A percentile compares a stretch with the other conserved stretches of the same genome.
These are phyloP conservation scores for Alethe castanea DNA, from an alignment of 2,113 vertebrate genomes.

Conservation along the genomic window DNA sequence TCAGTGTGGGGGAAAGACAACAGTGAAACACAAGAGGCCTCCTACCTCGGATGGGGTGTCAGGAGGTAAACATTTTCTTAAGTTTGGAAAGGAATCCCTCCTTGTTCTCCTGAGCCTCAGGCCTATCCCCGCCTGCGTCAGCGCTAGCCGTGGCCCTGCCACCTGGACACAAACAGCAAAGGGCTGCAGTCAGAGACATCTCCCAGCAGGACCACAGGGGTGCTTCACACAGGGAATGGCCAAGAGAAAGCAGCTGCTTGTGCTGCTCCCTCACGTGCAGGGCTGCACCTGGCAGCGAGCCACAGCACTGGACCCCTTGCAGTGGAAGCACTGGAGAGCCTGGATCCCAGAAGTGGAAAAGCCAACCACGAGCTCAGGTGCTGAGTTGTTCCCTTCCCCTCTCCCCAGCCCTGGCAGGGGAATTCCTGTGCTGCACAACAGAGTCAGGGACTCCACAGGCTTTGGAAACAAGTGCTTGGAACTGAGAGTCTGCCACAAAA, in stretches of 20 bases:
- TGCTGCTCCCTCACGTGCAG: background rate
- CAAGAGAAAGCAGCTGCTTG: background rate
- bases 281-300: background rate
- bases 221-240: background rate
- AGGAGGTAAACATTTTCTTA: conserved; percentile 90
- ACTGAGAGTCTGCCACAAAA: background rate
- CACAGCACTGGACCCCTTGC: background rate
- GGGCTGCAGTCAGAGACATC: conserved; percentile 64
- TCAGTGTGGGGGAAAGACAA: background rate
- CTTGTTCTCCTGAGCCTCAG: conserved; percentile 80
- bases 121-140: conserved; percentile 77
- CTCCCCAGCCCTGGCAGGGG: background rate
- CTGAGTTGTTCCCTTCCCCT: background rate
- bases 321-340: background rate
- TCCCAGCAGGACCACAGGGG: background rate
- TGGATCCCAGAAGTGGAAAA: background rate
- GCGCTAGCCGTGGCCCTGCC: conserved; percentile 81
- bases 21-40: conserved; percentile 44
- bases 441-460: background rate
- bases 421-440: background rate
- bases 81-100: conserved; percentile 91
- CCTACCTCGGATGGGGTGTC: conserved; percentile 86
- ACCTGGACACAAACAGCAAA: conserved; percentile 85
- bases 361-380: background rate
- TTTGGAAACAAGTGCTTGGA: background rate